These are phyloP conservation scores for Patagioenas fasciata DNA, from an alignment of 2,113 vertebrate genomes.

Conservation along the genomic window DNA sequence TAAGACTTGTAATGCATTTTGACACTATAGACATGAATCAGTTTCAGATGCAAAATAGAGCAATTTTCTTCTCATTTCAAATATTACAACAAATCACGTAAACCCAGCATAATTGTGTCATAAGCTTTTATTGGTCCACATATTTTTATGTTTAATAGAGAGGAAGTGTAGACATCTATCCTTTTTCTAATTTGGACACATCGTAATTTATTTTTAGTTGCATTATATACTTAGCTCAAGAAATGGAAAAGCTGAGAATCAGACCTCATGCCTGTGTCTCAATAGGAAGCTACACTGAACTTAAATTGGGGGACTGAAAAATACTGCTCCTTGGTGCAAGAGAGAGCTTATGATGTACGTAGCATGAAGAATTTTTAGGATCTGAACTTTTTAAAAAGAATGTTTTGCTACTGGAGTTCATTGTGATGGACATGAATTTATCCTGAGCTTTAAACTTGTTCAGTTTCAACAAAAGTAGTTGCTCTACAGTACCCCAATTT, in stretches of 20 bases:
- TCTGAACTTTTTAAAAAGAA: neutral
- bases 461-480: neutral
- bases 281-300: neutral
- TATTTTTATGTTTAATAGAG: neutral
- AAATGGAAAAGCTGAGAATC: neutral
- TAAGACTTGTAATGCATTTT: neutral
- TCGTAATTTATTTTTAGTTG: neutral
- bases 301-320: neutral
- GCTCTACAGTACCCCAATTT: accelerated
- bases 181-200: neutral
- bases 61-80: neutral
- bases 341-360: neutral
- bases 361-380: neutral
- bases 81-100: neutral
- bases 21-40: neutral
- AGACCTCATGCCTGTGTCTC: neutral
- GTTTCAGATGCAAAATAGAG: neutral
- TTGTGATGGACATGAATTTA: neutral
- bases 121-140: neutral
- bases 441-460: neutral
- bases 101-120: neutral
- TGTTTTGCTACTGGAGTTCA: neutral
- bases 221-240: neutral
- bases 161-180: neutral
- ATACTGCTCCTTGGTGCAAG: neutral